Base-by-base conservation (phyloP, 2,888 invertebrate genomes). In the Papilio demoleus region DNA sequence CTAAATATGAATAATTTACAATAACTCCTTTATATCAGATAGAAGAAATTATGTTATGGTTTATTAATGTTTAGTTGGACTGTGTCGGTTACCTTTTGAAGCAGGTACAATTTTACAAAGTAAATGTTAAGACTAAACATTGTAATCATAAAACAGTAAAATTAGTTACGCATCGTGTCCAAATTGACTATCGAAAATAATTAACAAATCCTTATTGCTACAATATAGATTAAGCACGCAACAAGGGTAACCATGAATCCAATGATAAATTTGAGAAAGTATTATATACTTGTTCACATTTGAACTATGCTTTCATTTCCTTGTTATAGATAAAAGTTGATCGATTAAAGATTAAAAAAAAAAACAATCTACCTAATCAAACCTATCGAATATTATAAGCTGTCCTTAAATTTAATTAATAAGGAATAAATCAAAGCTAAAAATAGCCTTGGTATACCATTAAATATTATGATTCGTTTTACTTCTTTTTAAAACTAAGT, bases 131-230 rank as follows among this genome's bases (percentile, higher is more conserved):
- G 34, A 63, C 22, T 40, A 50, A 53, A 24, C 31, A 27, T 6
- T n/a, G 4, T 38, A 64, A 64, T 68, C 45, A 65, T 42, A 24
- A 27, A 34, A 12, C 58, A 38, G 24, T 60, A 36, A 31, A 14
- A 47, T 60, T 68, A 50, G 68, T 68, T 64, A 40, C 60, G 64
- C 64, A 64, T 64, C 27, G 24, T 24, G 6, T 19, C 27, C 22
- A 59, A 64, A 64, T 38, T 64, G 38, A 24, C 31, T 22, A 64
- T 59, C 11, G 31, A 50, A 12, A 27, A 62, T 36, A 67, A 62
- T 67, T 62, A 62, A 50, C 38, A 68, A 31, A n/a, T 22, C 36
- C 22, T 31, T 50, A 65, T 60, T 59, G 42, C 45, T 47, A 22
- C 34, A 63, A 40, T 50, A 50, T 38, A 58, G 31, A 27, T 59